These are phyloP conservation scores for Esox masquinongy DNA, from an alignment of 2,797 vertebrate species.

Conservation along the genomic window DNA sequence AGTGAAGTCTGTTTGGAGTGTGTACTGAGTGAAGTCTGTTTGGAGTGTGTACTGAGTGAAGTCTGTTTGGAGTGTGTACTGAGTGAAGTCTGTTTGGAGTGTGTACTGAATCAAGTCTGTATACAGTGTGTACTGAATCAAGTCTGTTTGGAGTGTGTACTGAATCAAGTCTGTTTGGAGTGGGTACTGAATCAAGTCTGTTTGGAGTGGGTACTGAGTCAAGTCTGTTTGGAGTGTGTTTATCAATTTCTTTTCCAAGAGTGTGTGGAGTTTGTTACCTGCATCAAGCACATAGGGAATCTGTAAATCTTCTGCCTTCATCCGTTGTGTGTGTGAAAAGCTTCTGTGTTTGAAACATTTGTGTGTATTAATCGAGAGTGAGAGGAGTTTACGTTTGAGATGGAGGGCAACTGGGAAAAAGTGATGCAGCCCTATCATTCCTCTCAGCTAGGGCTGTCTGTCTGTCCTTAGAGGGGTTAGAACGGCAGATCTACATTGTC, in stretches of 20 bases:
- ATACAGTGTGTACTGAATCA: too few relatives aligned
- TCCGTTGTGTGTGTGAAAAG: neutral
- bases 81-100: too few relatives aligned
- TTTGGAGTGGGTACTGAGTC: too few relatives aligned
- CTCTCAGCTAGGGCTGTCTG: neutral
- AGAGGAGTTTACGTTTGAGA: neutral
- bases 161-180: too few relatives aligned
- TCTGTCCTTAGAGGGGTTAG: conserved; percentile 17
- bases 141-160: too few relatives aligned
- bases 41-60: too few relatives aligned
- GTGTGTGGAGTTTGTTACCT: conserved; percentile 11
- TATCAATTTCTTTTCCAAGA: neutral
- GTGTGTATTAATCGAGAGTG: neutral
- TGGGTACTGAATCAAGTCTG: too few relatives aligned
- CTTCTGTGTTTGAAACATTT: neutral
- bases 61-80: too few relatives aligned
- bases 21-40: too few relatives aligned
- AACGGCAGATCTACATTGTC: too few relatives aligned
- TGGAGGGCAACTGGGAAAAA: conserved; percentile 1
- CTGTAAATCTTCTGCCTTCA: neutral
- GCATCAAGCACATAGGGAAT: conserved; percentile 15
- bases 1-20: too few relatives aligned
- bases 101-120: too few relatives aligned
- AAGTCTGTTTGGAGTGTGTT: neutral
- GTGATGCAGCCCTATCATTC: neutral